phyloP scores from a whole-genome alignment of 2,797 vertebrate species.

The Enoplosus armatus region DNA sequence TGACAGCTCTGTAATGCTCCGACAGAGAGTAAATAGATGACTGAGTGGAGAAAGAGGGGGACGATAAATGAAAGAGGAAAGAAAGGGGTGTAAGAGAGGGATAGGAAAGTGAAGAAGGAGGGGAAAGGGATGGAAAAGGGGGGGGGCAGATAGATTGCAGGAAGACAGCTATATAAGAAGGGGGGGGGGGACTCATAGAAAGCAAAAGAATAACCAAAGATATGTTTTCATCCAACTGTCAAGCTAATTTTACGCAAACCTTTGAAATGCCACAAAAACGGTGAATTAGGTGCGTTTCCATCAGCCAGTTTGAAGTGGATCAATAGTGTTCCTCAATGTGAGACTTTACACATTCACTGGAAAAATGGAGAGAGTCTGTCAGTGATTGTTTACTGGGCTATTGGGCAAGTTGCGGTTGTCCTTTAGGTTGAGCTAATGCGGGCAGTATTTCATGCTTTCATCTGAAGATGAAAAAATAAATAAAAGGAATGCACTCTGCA shows the following conservation, averaged over 20 bases:
- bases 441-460: conserved; percentile 50
- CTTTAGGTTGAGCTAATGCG: conserved; percentile 23
- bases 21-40: conserved; percentile 68
- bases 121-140: conserved; percentile 37
- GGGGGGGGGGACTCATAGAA: conserved; percentile 28
- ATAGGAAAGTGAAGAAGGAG: conserved; percentile 29
- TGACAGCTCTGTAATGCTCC: conserved; percentile 61
- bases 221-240: conserved; percentile 59
- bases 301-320: conserved; percentile 47
- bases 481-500: conserved; percentile 38
- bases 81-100: conserved; percentile 29
- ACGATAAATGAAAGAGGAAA: conserved; percentile 43
- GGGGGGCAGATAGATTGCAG: conserved; percentile 32
- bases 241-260: conserved; percentile 54
- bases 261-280: conserved; percentile 51
- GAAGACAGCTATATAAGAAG: conserved; percentile 37
- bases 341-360: conserved; percentile 23
- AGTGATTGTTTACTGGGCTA: conserved; percentile 20
- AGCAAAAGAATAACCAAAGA: conserved; percentile 27
- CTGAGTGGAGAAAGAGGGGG: conserved; percentile 48
- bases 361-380: conserved; percentile 33
- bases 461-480: conserved; percentile 27
- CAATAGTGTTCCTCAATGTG: conserved; percentile 37
- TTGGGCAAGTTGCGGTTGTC: conserved; percentile 30
- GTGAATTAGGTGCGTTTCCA: conserved; percentile 36